phyloP scores from a whole-genome alignment of 2,113 vertebrate genomes.

The Oncorhynchus mykiss region DNA sequence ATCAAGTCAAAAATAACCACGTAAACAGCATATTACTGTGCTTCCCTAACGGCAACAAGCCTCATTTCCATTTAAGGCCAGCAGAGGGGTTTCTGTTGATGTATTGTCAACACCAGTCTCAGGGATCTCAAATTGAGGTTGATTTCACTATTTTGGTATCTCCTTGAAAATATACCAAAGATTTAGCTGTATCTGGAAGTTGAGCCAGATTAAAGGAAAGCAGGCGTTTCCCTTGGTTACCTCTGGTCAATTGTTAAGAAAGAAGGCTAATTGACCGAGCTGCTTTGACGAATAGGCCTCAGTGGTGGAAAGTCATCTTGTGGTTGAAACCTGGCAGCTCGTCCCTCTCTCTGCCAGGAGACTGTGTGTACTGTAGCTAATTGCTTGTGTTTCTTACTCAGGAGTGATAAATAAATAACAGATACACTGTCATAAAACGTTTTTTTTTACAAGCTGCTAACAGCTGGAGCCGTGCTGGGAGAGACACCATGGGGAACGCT shows the following conservation, averaged over 20 bases:
- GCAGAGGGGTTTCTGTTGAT: conserved; percentile 49
- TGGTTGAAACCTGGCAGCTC: conserved; percentile 30
- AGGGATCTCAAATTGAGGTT: conserved; percentile 12
- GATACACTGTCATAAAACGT: conserved; percentile 37
- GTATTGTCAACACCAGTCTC: conserved; percentile 56
- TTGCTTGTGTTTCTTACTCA: conserved; percentile 34
- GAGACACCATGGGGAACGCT: conserved; percentile 18
- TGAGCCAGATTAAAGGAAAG: conserved; percentile 18
- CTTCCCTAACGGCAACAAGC: conserved; percentile 57
- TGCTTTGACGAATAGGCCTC: conserved; percentile 16
- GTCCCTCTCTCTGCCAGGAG: background rate
- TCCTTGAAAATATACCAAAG: background rate
- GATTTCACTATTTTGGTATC: background rate
- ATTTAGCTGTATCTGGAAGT: conserved; percentile 4
- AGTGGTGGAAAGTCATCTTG: conserved; percentile 34
- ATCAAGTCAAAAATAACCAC: conserved; percentile 61
- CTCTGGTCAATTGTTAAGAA: conserved; percentile 20
- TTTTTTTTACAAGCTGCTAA: conserved; percentile 46
- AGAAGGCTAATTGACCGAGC: conserved; percentile 30
- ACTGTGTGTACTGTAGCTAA: conserved; percentile 21
- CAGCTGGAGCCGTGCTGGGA: conserved; percentile 39
- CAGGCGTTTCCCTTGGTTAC: conserved; percentile 34
- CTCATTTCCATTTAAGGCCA: conserved; percentile 17
- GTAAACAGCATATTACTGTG: conserved; percentile 62
- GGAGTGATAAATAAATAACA: conserved; percentile 48